Conservation (phyloP, 2,797 vertebrate genomes). For the Eospalax fontanierii region DNA sequence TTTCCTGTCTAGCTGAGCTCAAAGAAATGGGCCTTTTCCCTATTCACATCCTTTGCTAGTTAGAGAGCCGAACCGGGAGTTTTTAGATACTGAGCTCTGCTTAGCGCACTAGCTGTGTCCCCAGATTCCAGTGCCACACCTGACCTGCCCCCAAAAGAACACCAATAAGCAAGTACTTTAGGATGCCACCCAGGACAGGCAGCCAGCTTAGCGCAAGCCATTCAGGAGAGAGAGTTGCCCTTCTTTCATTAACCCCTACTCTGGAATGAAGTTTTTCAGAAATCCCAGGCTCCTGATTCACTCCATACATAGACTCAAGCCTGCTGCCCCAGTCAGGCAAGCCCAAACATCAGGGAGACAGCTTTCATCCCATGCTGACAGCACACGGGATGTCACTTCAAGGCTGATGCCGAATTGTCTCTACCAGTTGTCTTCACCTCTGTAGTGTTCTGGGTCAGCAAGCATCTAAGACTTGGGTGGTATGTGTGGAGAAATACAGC, state of each 20-base stretch:
- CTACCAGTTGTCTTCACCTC: background rate
- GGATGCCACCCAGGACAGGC: background rate
- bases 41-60: background rate
- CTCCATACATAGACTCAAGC: background rate
- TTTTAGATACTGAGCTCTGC: background rate
- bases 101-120: background rate
- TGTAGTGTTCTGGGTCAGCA: background rate
- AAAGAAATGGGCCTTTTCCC: constrained; percentile 33
- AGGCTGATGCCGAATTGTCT: background rate
- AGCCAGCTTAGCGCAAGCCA: fast-evolving
- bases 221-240: background rate
- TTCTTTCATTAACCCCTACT: background rate
- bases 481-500: background rate
- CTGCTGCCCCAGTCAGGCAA: background rate
- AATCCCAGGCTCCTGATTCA: background rate
- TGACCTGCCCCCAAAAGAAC: background rate
- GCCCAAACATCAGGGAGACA: background rate
- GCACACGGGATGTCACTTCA: background rate
- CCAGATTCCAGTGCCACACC: background rate
- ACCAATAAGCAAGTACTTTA: background rate
- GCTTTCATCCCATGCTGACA: background rate
- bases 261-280: background rate
- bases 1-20: constrained; percentile 26
- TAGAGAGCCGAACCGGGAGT: background rate
- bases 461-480: background rate